Percentiles rank a stretch among this genome's conserved stretches.
These are phyloP conservation scores for Criorhina ranunculi DNA, from an alignment of 2,888 invertebrate genomes.

Conservation along the genomic window DNA sequence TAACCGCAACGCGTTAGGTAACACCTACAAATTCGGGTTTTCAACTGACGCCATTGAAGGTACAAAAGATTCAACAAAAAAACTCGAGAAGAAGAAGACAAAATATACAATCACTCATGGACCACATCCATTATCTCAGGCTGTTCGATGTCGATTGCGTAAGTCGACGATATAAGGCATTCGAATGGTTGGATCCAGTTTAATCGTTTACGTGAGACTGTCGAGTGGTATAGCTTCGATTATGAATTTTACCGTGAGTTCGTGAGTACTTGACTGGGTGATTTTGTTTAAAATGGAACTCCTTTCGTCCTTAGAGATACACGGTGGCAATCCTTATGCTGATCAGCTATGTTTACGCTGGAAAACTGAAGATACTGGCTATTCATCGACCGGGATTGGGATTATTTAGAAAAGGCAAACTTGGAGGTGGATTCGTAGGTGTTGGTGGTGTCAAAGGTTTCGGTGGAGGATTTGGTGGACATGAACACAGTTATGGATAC, in stretches of 20 bases:
- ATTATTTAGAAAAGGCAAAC: conserved; percentile 59
- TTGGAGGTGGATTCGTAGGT: conserved; percentile 55
- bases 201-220: conserved; percentile 51
- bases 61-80: conserved; percentile 40
- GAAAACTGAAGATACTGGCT: conserved; percentile 42
- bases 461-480: conserved; percentile 62
- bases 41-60: conserved; percentile 20
- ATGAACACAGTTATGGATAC: conserved; percentile 61
- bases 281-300: conserved; percentile 1
- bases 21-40: conserved; percentile 25
- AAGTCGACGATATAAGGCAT: conserved; percentile 65
- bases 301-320: conserved; percentile 57
- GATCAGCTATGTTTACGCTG: conserved; percentile 31
- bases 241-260: conserved; percentile 73
- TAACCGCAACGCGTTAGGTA: conserved; percentile 36
- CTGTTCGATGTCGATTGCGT: conserved; percentile 50
- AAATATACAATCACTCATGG: conserved; percentile 48
- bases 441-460: conserved; percentile 56
- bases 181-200: conserved; percentile 57
- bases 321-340: conserved; percentile 47
- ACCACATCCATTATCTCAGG: conserved; percentile 36
- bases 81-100: conserved; percentile 31
- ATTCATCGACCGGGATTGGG: conserved; percentile 61
- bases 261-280: neutral
- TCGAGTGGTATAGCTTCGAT: conserved; percentile 52